A percentile compares a stretch with the other conserved stretches of the same genome.
Conservation (phyloP, 2,113 vertebrate species). For the Colistium nudipinnis region DNA sequence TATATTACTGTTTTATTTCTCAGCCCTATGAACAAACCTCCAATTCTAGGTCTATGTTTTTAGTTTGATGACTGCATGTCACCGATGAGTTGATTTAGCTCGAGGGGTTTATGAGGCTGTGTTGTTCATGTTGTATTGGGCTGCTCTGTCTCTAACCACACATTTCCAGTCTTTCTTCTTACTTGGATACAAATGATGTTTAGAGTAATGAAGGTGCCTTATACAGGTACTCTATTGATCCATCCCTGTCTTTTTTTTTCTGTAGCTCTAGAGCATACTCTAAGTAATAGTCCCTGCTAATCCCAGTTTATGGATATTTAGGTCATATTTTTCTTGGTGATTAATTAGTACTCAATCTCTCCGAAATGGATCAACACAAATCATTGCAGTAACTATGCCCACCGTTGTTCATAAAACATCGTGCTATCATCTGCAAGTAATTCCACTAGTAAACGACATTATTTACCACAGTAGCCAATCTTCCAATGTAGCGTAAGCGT, state of each 20-base stretch:
- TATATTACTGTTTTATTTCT: too few relatives aligned
- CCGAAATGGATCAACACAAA: background rate
- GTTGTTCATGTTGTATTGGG: background rate
- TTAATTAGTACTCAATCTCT: background rate
- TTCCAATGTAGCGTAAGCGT: background rate
- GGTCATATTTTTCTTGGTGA: constrained; percentile 33
- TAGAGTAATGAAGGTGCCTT: too few relatives aligned
- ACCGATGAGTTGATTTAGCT: background rate
- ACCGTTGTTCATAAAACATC: background rate
- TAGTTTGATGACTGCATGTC: background rate
- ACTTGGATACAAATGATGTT: too few relatives aligned
- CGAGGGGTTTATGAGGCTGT: too few relatives aligned
- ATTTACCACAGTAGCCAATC: background rate
- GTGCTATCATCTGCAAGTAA: background rate
- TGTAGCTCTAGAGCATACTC: background rate
- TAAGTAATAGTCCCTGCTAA: constrained; percentile 33
- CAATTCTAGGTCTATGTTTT: background rate
- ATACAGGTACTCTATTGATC: too few relatives aligned
- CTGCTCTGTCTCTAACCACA: too few relatives aligned
- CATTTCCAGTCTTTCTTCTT: too few relatives aligned
- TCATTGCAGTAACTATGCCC: background rate
- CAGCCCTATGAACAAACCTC: too few relatives aligned
- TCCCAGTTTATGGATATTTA: constrained; percentile 42
- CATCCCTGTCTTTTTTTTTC: too few relatives aligned
- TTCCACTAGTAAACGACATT: background rate